A percentile compares a stretch with the other conserved stretches of the same genome.
phyloP scores from a whole-genome alignment of 2,888 invertebrate species.

The Synergus umbraculus region DNA sequence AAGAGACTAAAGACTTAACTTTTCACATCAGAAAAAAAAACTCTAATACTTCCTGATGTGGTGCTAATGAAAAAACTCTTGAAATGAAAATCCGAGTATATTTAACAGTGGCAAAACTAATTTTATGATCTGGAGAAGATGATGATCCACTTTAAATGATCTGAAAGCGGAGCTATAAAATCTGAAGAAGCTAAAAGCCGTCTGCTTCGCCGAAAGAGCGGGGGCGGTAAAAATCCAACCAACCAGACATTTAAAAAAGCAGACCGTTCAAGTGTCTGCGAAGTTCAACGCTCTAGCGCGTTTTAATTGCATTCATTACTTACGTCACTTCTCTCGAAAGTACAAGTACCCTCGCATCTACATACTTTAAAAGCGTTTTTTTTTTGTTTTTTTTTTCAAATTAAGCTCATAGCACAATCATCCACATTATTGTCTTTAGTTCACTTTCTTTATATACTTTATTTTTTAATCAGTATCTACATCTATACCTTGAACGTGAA shows the following conservation, averaged over 20 bases:
- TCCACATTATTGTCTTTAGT: neutral
- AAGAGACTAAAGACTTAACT: no score
- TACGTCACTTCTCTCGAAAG: constrained; percentile 24
- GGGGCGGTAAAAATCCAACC: constrained; percentile 7
- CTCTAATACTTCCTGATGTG: neutral
- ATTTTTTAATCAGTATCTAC: neutral
- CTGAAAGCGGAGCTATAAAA: constrained; percentile 1
- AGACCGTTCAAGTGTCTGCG: constrained; percentile 26
- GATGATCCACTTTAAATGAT: constrained; percentile 18
- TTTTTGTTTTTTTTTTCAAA: neutral
- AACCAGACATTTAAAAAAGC: constrained; percentile 37
- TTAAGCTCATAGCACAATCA: neutral
- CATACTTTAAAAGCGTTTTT: neutral
- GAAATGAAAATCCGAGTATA: neutral
- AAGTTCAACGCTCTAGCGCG: constrained; percentile 36
- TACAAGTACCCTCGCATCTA: constrained; percentile 2
- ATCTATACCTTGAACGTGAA: constrained; percentile 25
- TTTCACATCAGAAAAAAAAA: neutral
- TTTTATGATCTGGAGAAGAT: constrained; percentile 7
- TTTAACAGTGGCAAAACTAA: neutral
- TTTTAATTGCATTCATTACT: constrained; percentile 38
- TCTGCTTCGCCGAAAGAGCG: neutral
- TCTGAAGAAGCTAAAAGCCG: constrained; percentile 20
- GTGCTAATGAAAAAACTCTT: neutral
- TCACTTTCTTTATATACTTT: neutral